A percentile compares a stretch with the other conserved stretches of the same genome.
phyloP scores from a whole-genome alignment of 2,797 vertebrate species.

The Lacerta bilineata region DNA sequence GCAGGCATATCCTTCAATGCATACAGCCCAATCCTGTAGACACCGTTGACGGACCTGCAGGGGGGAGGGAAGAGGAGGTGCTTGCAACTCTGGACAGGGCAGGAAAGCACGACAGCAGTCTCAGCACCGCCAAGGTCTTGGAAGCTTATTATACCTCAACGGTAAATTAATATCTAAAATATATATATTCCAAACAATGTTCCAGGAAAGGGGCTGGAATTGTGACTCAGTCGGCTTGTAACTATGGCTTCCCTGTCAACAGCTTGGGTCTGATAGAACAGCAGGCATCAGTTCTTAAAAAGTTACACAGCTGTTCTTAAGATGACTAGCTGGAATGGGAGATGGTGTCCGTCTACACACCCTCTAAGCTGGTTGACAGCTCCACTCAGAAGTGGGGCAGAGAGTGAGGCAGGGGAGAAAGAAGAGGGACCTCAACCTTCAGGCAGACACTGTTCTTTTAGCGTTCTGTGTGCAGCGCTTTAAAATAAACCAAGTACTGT shows the following conservation, averaged over 20 bases:
- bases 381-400: neutral
- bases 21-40: slow-evolving; percentile 95
- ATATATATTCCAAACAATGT: no score
- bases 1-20: slow-evolving; percentile 93
- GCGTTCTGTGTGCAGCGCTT: neutral
- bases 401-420: neutral
- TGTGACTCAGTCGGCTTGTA: no score
- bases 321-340: neutral
- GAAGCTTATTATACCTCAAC: neutral
- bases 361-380: neutral
- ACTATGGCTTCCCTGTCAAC: no score
- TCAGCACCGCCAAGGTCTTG: no score
- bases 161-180: no score
- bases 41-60: slow-evolving; percentile 95
- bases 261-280: no score
- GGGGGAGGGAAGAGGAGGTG: neutral
- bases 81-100: neutral
- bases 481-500: neutral
- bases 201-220: no score
- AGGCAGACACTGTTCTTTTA: neutral
- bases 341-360: neutral
- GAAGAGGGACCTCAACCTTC: neutral
- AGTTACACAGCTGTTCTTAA: neutral
- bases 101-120: no score
- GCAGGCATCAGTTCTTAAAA: neutral